phyloP scores from a whole-genome alignment of 2,888 invertebrate species.

The Pheosia tremula region DNA sequence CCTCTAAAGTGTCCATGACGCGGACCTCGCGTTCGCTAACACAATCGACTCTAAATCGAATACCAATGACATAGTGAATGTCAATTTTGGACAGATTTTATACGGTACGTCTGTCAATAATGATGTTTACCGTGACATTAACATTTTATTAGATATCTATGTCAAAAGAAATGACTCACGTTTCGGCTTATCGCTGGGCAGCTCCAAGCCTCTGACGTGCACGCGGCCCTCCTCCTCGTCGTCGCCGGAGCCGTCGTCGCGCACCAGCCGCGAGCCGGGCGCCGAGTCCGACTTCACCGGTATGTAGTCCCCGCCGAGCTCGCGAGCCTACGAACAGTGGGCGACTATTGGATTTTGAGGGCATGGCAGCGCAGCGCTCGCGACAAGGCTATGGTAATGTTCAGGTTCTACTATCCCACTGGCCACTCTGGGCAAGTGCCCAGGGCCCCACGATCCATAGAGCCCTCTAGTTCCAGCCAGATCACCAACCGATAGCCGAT shows the following conservation, averaged over 20 bases:
- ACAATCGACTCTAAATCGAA: too few species aligned
- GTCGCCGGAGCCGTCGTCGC: constrained; percentile 90
- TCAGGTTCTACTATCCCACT: neutral
- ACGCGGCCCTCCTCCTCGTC: constrained; percentile 93
- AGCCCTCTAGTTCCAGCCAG: too few species aligned
- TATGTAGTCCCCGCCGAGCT: constrained; percentile 82
- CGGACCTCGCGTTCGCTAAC: too few species aligned
- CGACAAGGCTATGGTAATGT: constrained; percentile 19
- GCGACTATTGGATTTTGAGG: constrained; percentile 28
- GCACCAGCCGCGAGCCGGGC: constrained; percentile 86
- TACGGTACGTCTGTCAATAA: neutral
- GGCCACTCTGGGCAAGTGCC: too few species aligned
- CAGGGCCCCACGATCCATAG: too few species aligned
- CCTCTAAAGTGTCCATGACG: too few species aligned
- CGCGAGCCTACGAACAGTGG: constrained; percentile 66
- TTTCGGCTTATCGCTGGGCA: constrained; percentile 83
- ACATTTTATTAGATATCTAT: too few species aligned
- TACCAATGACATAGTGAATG: too few species aligned
- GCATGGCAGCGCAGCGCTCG: constrained; percentile 13
- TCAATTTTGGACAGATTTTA: too few species aligned
- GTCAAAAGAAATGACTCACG: constrained; percentile 74
- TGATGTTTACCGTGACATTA: neutral
- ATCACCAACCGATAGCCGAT: too few species aligned
- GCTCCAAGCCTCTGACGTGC: constrained; percentile 91
- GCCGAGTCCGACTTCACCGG: constrained; percentile 59